Percentiles rank a stretch among this genome's conserved stretches.
Conservation (phyloP, 2,113 vertebrate genomes). For the Rana temporaria region DNA sequence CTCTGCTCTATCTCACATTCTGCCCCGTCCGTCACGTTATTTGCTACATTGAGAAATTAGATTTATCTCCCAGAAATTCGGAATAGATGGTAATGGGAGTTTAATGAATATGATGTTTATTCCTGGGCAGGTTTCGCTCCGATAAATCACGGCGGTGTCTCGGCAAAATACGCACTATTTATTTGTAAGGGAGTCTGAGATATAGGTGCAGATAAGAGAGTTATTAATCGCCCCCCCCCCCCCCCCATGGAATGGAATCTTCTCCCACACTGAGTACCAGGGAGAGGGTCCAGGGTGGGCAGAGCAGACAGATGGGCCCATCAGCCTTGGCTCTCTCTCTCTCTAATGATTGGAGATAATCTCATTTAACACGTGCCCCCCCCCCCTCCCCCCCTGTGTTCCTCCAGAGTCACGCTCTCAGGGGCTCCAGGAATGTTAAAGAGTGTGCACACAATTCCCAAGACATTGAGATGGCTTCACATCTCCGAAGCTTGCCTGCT, state of each 20-base stretch:
- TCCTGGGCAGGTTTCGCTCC: background rate
- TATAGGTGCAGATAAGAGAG: constrained; percentile 31
- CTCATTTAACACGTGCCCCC: constrained; percentile 40
- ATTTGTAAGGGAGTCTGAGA: constrained; percentile 1
- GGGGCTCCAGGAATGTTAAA: constrained; percentile 39
- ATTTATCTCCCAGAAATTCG: background rate
- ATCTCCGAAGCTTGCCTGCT: background rate
- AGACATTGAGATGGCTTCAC: constrained; percentile 20
- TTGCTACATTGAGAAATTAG: background rate
- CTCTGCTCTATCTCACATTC: no score
- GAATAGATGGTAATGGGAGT: background rate
- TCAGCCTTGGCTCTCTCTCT: background rate
- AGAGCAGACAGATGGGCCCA: constrained; percentile 19
- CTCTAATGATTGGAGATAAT: constrained; percentile 24
- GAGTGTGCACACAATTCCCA: constrained; percentile 18
- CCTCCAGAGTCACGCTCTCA: constrained; percentile 33
- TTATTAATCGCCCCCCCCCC: constrained; percentile 10
- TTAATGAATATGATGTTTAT: constrained; percentile 17
- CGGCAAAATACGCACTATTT: background rate
- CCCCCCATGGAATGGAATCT: constrained; percentile 20
- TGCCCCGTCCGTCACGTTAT: no score
- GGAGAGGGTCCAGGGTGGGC: background rate
- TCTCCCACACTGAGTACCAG: background rate
- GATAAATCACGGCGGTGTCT: constrained; percentile 1
- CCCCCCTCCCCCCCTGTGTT: constrained; percentile 31